A percentile compares a stretch with the other conserved stretches of the same genome.
Conservation (phyloP, 1,140 invertebrate species). For the Cherax quadricarinatus region DNA sequence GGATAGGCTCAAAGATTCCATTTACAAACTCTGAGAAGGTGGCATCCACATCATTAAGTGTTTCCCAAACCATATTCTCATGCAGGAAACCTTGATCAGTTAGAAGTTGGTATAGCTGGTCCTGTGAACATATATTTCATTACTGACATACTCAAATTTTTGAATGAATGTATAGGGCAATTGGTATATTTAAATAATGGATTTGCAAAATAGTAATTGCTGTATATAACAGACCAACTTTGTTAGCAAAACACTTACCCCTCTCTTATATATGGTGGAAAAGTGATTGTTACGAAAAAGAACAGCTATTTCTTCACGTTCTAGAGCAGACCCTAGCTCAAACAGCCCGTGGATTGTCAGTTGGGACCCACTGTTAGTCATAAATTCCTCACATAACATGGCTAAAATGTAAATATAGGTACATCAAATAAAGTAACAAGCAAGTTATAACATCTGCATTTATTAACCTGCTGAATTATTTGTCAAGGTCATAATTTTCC, state of each 20-base stretch:
- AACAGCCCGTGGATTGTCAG: constrained; percentile 81
- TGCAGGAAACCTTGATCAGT: constrained; percentile 82
- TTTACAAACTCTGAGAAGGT: constrained; percentile 80
- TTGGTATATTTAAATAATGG: not conserved
- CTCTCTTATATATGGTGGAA: constrained; percentile 79
- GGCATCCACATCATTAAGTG: constrained; percentile 81
- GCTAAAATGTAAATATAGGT: constrained; percentile 72
- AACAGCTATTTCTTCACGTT: constrained; percentile 80
- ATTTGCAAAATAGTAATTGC: not conserved
- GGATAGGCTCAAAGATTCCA: constrained; percentile 77
- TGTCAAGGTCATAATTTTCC: too few relatives aligned
- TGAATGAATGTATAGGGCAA: too few relatives aligned
- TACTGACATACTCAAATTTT: not conserved
- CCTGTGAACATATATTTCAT: constrained; percentile 75
- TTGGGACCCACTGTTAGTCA: constrained; percentile 80
- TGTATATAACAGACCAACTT: not conserved
- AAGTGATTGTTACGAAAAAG: constrained; percentile 83
- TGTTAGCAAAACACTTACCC: constrained; percentile 76
- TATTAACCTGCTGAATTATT: too few relatives aligned
- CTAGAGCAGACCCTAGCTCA: constrained; percentile 78
- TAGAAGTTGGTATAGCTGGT: constrained; percentile 80
- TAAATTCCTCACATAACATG: constrained; percentile 80
- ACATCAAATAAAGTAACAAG: not conserved
- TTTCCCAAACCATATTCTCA: constrained; percentile 81
- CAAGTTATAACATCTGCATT: too few relatives aligned